Conservation (phyloP, 2,888 invertebrate species). For the Rhagophthalmus giganteus region DNA sequence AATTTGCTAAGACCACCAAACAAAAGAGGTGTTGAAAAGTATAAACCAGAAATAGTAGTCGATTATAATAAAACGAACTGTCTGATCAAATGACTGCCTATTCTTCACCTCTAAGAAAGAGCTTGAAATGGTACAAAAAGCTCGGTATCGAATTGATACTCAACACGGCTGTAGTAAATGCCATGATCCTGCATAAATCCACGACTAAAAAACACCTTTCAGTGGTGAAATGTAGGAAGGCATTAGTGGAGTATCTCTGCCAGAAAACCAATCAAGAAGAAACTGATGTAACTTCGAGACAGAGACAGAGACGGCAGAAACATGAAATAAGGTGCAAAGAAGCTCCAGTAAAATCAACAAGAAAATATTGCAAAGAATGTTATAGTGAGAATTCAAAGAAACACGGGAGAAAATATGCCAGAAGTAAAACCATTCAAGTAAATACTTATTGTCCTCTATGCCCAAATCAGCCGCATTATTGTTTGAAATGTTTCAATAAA, state of each 20-base stretch:
- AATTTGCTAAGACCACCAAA: conserved; percentile 28
- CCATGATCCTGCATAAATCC: conserved; percentile 34
- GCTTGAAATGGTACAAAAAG: conserved; percentile 48
- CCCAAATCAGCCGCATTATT: conserved; percentile 6
- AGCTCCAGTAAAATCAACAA: not conserved
- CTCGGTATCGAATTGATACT: conserved; percentile 44
- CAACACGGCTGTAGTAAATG: conserved; percentile 43
- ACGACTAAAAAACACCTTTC: conserved; percentile 1
- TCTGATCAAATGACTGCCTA: conserved; percentile 13
- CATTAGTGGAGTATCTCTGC: not conserved
- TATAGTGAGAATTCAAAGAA: not conserved
- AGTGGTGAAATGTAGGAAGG: conserved; percentile 1
- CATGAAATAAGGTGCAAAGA: conserved; percentile 1
- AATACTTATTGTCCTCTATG: conserved; percentile 2
- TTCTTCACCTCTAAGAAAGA: conserved; percentile 42
- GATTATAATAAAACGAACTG: conserved; percentile 7
- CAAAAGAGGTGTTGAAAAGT: not conserved
- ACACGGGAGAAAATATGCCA: conserved; percentile 3
- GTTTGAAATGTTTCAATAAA: conserved; percentile 47
- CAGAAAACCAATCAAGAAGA: not conserved
- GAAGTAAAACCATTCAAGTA: conserved; percentile 1
- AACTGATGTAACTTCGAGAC: not conserved
- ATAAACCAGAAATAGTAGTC: conserved; percentile 2
- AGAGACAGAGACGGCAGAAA: not conserved
- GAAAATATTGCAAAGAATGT: conserved; percentile 3